phyloP scores from a whole-genome alignment of 2,113 vertebrate species.

The Spea multiplicata region DNA sequence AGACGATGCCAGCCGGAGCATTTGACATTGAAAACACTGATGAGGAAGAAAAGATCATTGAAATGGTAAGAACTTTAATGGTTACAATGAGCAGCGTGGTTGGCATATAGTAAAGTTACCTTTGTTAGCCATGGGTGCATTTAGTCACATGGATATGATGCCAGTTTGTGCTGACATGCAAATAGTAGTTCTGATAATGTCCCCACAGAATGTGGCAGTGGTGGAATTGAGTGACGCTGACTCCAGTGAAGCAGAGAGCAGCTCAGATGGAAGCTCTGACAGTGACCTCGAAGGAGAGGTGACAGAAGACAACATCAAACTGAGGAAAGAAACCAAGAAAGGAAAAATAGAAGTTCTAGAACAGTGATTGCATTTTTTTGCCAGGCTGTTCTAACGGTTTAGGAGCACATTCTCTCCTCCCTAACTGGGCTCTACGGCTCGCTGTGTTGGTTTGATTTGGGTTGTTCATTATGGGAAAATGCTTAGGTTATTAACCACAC shows the following conservation, averaged over 20 bases:
- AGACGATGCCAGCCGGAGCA: conserved; percentile 62
- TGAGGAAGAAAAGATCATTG: conserved; percentile 72
- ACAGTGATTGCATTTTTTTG: conserved; percentile 30
- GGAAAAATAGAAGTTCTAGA: conserved; percentile 79
- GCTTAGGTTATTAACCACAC: not conserved
- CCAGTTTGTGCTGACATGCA: too few relatives aligned
- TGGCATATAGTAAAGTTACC: not conserved
- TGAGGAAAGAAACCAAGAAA: conserved; percentile 67
- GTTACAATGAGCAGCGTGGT: not conserved
- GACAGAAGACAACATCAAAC: conserved; percentile 73
- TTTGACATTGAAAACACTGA: conserved; percentile 83
- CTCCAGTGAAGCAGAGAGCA: conserved; percentile 55
- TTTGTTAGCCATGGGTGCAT: not conserved
- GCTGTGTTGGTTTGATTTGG: not conserved
- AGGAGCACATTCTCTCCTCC: not conserved
- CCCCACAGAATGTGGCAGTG: conserved; percentile 79
- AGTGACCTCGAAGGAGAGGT: conserved; percentile 62
- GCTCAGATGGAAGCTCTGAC: conserved; percentile 62
- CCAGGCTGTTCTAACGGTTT: not conserved
- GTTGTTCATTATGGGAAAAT: not conserved
- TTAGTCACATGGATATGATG: not conserved
- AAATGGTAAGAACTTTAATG: conserved; percentile 76
- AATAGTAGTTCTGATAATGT: not conserved
- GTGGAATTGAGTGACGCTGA: conserved; percentile 77
- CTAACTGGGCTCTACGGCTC: not conserved